Evolutionary conservation across 1,140 invertebrate species (phyloP).

Genomic region (Eciton burchellii): DNA sequence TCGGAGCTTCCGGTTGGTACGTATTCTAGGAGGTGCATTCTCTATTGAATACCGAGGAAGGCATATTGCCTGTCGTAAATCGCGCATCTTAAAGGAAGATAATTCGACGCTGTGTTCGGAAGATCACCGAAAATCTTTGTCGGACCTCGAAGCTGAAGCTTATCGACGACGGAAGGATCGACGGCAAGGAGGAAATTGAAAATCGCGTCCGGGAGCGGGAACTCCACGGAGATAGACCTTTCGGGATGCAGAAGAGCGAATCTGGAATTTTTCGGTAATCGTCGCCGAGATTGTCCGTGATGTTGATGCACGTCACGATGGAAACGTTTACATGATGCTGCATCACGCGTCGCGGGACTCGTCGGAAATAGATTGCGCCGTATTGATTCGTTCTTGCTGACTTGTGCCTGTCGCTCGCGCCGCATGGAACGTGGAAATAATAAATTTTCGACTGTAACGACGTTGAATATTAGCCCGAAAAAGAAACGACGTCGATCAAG

Average conservation of each 20-base stretch:
- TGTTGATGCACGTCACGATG: slow-evolving; percentile 16
- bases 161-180: background rate
- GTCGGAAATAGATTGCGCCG: background rate
- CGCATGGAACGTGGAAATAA: background rate
- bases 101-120: slow-evolving; percentile 21
- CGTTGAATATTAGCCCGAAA: background rate
- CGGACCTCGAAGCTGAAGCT: background rate
- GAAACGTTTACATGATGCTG: background rate
- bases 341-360: background rate
- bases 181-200: slow-evolving; percentile 50
- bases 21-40: background rate
- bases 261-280: slow-evolving; percentile 19
- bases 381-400: slow-evolving; percentile 6
- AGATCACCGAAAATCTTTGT: slow-evolving; percentile 28
- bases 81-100: slow-evolving; percentile 34
- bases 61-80: slow-evolving; percentile 49
- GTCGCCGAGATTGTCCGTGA: slow-evolving; percentile 10
- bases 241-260: slow-evolving; percentile 36
- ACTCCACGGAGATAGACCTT: slow-evolving; percentile 19
- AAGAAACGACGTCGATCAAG: background rate
- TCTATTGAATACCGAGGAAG: slow-evolving; percentile 28
- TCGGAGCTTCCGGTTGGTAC: slow-evolving; percentile 9
- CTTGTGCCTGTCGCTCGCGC: background rate
- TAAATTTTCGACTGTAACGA: background rate
- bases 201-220: slow-evolving; percentile 6